phyloP scores from a whole-genome alignment of 2,888 invertebrate genomes.

The Autographa gamma region DNA sequence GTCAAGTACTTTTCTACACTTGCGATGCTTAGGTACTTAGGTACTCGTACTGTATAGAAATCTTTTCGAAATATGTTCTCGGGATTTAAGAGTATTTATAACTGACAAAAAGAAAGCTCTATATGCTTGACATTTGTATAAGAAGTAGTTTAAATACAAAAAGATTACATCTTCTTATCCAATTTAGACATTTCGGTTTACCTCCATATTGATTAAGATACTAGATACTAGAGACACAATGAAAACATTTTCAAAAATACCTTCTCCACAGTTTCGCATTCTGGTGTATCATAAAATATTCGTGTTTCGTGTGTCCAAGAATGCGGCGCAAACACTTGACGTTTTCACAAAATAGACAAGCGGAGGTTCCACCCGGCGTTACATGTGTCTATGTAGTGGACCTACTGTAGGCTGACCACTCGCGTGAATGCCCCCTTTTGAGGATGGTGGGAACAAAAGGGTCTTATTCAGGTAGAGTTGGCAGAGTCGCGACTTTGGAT shows the following conservation, averaged over 20 bases:
- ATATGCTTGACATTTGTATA: no score
- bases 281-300: slow-evolving; percentile 51
- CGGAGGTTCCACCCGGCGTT: not conserved
- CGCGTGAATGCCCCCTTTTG: not conserved
- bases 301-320: slow-evolving; percentile 56
- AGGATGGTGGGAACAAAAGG: slow-evolving; percentile 13
- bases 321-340: slow-evolving; percentile 67
- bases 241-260: slow-evolving; percentile 5
- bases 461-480: not conserved
- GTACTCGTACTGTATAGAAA: no score
- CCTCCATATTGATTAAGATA: no score
- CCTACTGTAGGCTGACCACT: not conserved
- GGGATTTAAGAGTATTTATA: not conserved
- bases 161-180: no score
- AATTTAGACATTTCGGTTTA: no score
- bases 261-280: slow-evolving; percentile 20
- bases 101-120: no score
- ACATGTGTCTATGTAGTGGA: not conserved
- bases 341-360: slow-evolving; percentile 38
- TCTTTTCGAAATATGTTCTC: not conserved
- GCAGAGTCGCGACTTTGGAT: not conserved
- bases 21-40: no score
- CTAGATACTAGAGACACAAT: no score
- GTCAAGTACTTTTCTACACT: no score
- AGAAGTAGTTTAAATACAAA: no score